Evolutionary conservation across 2,888 invertebrate genomes (phyloP).

Genomic region (Metopia argyrocephala): DNA sequence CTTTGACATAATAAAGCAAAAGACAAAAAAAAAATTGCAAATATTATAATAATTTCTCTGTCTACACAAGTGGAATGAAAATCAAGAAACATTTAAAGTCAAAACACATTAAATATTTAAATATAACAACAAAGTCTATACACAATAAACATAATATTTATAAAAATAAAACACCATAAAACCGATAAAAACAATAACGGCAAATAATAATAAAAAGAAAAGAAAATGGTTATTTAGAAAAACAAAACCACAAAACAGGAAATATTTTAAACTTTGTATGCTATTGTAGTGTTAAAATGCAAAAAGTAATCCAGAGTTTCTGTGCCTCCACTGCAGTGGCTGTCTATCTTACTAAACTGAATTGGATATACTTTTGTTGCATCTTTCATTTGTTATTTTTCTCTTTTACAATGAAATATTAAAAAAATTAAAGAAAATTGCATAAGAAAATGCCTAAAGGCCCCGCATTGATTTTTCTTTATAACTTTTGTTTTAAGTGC

Average conservation of each 20-base stretch:
- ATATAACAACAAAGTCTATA: constrained; percentile 30
- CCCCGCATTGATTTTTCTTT: constrained; percentile 47
- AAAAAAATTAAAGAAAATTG: constrained; percentile 36
- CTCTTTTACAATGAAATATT: constrained; percentile 7
- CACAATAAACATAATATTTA: constrained; percentile 44
- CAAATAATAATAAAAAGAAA: background rate
- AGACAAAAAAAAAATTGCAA: constrained; percentile 35
- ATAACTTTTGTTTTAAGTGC: constrained; percentile 27
- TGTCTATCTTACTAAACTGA: constrained; percentile 14
- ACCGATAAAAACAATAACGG: background rate
- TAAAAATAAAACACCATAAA: constrained; percentile 2
- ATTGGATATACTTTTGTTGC: constrained; percentile 9
- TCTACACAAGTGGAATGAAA: background rate
- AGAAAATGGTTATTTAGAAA: background rate
- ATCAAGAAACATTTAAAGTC: constrained; percentile 40
- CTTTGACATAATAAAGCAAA: constrained; percentile 46
- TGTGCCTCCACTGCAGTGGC: too few species aligned
- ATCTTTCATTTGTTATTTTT: background rate
- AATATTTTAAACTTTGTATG: constrained; percentile 51
- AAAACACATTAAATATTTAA: constrained; percentile 56
- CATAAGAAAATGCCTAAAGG: constrained; percentile 56
- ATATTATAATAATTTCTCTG: constrained; percentile 25
- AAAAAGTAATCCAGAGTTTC: background rate
- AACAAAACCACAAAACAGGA: constrained; percentile 40
- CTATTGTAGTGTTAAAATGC: constrained; percentile 1